Percentiles rank a stretch among this genome's conserved stretches.
These are phyloP conservation scores for Lysiphlebus fabarum DNA, from an alignment of 1,140 invertebrate species.

Conservation along the genomic window DNA sequence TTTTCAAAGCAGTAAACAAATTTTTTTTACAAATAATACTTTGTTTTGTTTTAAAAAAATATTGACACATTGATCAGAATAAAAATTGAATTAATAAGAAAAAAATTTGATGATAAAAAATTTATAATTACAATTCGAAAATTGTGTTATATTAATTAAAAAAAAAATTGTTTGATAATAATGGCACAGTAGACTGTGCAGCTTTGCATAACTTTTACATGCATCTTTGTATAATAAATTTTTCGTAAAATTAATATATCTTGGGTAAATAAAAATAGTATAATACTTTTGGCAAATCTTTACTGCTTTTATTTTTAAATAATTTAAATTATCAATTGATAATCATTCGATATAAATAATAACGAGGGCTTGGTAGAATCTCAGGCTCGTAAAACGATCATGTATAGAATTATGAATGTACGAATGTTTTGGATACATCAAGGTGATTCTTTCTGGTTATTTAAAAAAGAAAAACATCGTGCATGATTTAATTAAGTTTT, in stretches of 20 bases:
- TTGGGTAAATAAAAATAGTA: constrained; percentile 2
- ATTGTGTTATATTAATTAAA: too few species aligned
- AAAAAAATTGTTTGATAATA: constrained; percentile 29
- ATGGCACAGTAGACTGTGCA: constrained; percentile 41
- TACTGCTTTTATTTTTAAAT: background rate
- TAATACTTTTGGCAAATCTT: constrained; percentile 2
- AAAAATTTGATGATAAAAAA: too few species aligned
- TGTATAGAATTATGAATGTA: constrained; percentile 26
- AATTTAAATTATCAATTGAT: background rate
- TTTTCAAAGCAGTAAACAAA: too few species aligned
- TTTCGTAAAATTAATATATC: too few species aligned
- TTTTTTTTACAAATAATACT: too few species aligned
- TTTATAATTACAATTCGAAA: too few species aligned
- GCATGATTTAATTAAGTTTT: constrained; percentile 46
- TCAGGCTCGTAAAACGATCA: constrained; percentile 23
- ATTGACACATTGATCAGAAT: too few species aligned
- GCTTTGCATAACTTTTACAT: constrained; percentile 47
- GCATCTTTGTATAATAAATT: constrained; percentile 29
- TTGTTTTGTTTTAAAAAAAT: too few species aligned
- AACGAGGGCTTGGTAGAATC: background rate
- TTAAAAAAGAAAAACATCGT: constrained; percentile 34
- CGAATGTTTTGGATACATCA: constrained; percentile 29
- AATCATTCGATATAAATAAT: constrained; percentile 1
- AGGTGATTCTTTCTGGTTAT: constrained; percentile 28
- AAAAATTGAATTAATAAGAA: too few species aligned